Evolutionary conservation across 2,888 invertebrate species (phyloP).

Genomic region (Torymus tubicola): DNA sequence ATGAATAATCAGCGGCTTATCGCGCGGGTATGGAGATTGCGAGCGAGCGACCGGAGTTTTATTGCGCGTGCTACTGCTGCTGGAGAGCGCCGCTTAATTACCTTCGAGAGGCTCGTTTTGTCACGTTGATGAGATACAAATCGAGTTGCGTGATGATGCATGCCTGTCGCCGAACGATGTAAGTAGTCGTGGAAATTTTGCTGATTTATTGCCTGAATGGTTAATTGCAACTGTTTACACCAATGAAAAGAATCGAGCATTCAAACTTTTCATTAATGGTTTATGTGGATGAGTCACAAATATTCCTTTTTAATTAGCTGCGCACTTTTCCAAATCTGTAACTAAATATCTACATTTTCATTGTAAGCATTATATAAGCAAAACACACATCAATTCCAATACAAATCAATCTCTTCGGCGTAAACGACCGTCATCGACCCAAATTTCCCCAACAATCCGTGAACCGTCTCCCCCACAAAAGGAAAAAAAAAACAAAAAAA

Average conservation of each 20-base stretch:
- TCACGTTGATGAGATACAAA: not conserved
- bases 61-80: not conserved
- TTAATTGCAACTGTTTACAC: too few relatives aligned
- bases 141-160: not conserved
- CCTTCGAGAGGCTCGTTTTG: not conserved
- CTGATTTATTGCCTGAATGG: too few relatives aligned
- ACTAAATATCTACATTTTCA: too few relatives aligned
- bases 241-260: too few relatives aligned
- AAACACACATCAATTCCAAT: too few relatives aligned
- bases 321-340: too few relatives aligned
- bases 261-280: too few relatives aligned
- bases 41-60: not conserved
- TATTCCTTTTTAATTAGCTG: too few relatives aligned
- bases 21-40: slow-evolving; percentile 7
- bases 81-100: slow-evolving; percentile 31
- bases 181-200: too few relatives aligned
- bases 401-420: not conserved
- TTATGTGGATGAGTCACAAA: too few relatives aligned
- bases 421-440: not conserved
- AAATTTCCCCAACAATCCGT: too few relatives aligned
- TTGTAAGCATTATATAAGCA: too few relatives aligned
- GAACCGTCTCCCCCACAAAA: not conserved
- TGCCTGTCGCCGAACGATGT: not conserved
- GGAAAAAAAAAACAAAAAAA: not conserved
- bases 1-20: slow-evolving; percentile 53